Percentiles rank a stretch among this genome's conserved stretches.
phyloP scores from a whole-genome alignment of 2,888 invertebrate genomes.

The Xestoiulus laeticollis region DNA sequence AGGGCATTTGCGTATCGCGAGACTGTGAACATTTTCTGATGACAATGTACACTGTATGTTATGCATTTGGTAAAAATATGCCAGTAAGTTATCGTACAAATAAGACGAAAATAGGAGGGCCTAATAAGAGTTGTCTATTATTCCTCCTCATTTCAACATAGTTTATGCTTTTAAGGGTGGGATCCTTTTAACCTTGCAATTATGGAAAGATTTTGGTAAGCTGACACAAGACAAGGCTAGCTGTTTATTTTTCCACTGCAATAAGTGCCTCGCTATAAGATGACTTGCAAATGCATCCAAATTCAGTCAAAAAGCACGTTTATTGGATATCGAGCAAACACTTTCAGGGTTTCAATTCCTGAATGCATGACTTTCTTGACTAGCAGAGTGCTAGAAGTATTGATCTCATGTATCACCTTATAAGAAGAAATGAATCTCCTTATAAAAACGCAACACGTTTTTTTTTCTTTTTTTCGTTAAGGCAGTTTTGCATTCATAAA shows the following conservation, averaged over 20 bases:
- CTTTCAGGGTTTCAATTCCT: not conserved
- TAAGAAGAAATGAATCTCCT: not conserved
- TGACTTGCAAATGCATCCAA: not conserved
- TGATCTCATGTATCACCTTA: not conserved
- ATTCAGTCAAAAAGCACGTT: slow-evolving; percentile 15
- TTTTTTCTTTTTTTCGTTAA: too few species aligned
- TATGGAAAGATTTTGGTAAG: not conserved
- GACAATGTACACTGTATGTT: too few species aligned
- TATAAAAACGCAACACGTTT: not conserved
- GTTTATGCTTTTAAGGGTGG: not conserved
- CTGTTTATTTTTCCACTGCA: not conserved
- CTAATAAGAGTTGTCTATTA: not conserved
- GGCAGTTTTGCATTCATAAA: not conserved
- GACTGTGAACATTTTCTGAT: too few species aligned
- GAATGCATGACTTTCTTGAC: not conserved
- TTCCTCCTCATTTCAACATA: too few species aligned
- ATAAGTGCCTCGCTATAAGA: not conserved
- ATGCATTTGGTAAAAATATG: too few species aligned
- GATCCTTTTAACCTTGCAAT: not conserved
- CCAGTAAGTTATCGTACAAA: too few species aligned
- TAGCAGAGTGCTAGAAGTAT: not conserved
- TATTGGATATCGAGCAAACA: slow-evolving; percentile 24
- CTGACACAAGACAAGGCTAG: not conserved
- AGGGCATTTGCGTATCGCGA: too few species aligned
- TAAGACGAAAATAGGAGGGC: not conserved